Evolutionary conservation across 2,113 vertebrate genomes (phyloP).

Genomic region (Hemibagrus wyckioides): DNA sequence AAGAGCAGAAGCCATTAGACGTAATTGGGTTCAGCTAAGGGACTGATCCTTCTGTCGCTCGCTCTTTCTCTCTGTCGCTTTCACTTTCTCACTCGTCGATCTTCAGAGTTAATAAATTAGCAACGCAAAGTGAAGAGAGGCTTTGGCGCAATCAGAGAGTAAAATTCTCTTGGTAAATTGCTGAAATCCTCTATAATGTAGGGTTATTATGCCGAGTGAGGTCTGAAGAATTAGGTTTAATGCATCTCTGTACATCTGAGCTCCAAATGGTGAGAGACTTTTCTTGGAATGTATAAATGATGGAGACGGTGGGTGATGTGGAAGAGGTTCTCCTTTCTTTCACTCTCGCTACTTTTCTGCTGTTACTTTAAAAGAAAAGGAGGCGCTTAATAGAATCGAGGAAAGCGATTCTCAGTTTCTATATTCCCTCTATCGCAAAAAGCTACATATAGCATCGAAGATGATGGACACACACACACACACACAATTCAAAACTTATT

Average conservation of each 20-base stretch:
- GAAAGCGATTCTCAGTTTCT: background rate
- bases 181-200: conserved; percentile 48
- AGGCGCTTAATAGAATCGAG: conserved; percentile 7
- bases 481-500: background rate
- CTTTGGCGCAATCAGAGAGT: conserved; percentile 38
- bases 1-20: conserved; percentile 51
- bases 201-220: conserved; percentile 45
- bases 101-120: conserved; percentile 51
- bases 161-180: conserved; percentile 48
- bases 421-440: background rate
- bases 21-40: conserved; percentile 38
- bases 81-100: conserved; percentile 34
- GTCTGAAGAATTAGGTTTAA: conserved; percentile 45
- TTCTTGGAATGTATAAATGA: conserved; percentile 37
- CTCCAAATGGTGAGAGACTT: conserved; percentile 21
- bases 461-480: background rate
- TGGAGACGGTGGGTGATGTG: background rate
- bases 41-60: conserved; percentile 21
- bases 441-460: background rate
- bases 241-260: conserved; percentile 34
- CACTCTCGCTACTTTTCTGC: conserved; percentile 2
- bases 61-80: conserved; percentile 33
- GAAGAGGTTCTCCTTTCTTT: conserved; percentile 15
- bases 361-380: background rate
- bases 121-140: conserved; percentile 35